Evolutionary conservation across 2,797 vertebrate genomes (phyloP).

Genomic region (Bucorvus abyssinicus): DNA sequence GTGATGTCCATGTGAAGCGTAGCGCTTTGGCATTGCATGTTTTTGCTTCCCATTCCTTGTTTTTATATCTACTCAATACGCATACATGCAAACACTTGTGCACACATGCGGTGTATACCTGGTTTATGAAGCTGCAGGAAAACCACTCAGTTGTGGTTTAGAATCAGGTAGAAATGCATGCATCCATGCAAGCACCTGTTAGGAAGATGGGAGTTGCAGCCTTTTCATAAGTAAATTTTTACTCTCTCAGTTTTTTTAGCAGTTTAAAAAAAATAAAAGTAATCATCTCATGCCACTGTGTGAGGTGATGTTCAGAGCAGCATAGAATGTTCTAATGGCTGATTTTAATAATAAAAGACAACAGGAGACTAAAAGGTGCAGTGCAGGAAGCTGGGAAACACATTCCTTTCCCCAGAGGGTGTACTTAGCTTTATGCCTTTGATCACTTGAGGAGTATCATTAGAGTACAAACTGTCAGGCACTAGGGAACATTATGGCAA

Average conservation of each 20-base stretch:
- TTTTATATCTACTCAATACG: neutral
- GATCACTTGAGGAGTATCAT: constrained; percentile 49
- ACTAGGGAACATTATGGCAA: constrained; percentile 32
- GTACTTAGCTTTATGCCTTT: constrained; percentile 63
- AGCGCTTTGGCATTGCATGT: rapidly evolving
- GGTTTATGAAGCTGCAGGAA: neutral
- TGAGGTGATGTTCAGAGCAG: constrained; percentile 19
- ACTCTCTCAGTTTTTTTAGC: neutral
- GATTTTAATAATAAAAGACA: constrained; percentile 60
- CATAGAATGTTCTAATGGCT: constrained; percentile 29
- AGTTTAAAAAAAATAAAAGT: neutral
- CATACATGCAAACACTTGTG: rapidly evolving
- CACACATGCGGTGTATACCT: neutral
- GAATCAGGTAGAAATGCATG: neutral
- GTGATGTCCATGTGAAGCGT: rapidly evolving
- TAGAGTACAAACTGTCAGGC: constrained; percentile 51
- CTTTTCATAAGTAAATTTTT: neutral
- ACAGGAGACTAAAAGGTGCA: constrained; percentile 50
- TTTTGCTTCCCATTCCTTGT: neutral
- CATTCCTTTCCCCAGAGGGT: constrained; percentile 61
- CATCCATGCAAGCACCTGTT: neutral
- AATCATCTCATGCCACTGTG: neutral
- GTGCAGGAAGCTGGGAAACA: constrained; percentile 31
- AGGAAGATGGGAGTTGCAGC: neutral
- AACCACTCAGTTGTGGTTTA: neutral